Evolutionary conservation across 2,797 vertebrate genomes (phyloP).

Genomic region (Meriones psammophilus): DNA sequence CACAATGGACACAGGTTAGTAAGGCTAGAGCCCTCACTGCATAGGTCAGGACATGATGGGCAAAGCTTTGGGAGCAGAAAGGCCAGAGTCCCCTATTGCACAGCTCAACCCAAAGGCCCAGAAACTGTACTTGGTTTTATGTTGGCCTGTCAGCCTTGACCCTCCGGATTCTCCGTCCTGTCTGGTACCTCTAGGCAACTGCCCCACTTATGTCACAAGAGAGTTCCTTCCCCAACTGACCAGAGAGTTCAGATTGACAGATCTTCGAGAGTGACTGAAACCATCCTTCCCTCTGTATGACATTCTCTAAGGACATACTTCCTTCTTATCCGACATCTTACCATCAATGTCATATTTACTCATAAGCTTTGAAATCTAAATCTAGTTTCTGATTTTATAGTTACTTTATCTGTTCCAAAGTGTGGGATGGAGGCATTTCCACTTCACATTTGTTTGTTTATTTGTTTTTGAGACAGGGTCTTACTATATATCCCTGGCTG

Average conservation of each 20-base stretch:
- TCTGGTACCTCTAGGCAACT: not conserved
- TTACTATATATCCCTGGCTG: not conserved
- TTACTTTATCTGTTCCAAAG: not conserved
- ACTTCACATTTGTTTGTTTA: not conserved
- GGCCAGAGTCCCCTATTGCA: too few species aligned
- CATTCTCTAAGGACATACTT: not conserved
- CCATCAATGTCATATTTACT: not conserved
- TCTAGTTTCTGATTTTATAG: not conserved
- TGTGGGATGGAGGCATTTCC: not conserved
- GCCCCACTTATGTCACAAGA: not conserved
- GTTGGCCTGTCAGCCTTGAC: accelerated
- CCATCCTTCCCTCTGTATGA: accelerated
- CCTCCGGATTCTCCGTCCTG: too few species aligned
- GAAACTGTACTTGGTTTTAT: not conserved
- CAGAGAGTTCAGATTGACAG: not conserved
- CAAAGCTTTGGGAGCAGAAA: too few species aligned
- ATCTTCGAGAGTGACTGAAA: not conserved
- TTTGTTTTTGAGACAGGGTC: not conserved
- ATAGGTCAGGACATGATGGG: not conserved
- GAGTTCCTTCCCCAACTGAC: not conserved
- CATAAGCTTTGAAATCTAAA: not conserved
- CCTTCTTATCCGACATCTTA: not conserved
- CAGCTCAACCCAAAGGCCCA: accelerated
- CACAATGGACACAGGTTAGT: too few species aligned
- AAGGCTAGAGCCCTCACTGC: too few species aligned